Base-by-base conservation (phyloP, 2,113 vertebrate genomes). In the Sinosuthora webbiana region DNA sequence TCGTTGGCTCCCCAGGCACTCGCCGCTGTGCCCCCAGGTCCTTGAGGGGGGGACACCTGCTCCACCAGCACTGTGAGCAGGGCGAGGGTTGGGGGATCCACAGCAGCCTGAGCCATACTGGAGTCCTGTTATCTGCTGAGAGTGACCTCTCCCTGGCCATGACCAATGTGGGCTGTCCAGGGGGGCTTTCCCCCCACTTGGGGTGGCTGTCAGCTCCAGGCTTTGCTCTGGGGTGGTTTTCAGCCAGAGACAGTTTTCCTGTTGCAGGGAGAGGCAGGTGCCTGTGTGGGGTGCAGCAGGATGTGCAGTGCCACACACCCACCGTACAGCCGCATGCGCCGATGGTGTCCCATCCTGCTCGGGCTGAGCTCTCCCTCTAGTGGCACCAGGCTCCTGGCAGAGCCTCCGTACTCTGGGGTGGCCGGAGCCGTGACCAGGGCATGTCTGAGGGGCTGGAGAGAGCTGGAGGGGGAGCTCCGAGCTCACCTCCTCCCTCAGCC, bases 361-460 rank as follows among this genome's bases (percentile, higher is more conserved):
- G 6, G 78, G 79, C 20, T 75, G 73, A 90, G 96, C 93, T 94
- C 94, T 95, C 95, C 96, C 95, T 96, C 96, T 96, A 92, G 96
- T 23, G 96, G 95, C 93, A 67, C 62, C 33, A 20, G 18, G 55
- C 89, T 75, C 81, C 77, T 19, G 69, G 53, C 60, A 53, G 25
- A 83, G 20, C 90, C 57, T 55, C 44, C 2, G 0, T 16, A 2
- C 47, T 2, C 57, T 1, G 16, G 52, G 62, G 62, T 1, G 41
- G 76, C 77, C 16, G 0, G 21, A 93, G 41, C 53, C 57, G 8
- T 4, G 63, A n/a, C 22, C 68, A 9, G 37, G 55, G 4, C 80
- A 15, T 1, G 28, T 7, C 35, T 0, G 3, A 62, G 25, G 28
- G 68, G 16, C 42, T 15, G 86, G 31, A 39, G 22, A 1, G 19